phyloP scores from a whole-genome alignment of 2,113 vertebrate species.

The Agapornis roseicollis region DNA sequence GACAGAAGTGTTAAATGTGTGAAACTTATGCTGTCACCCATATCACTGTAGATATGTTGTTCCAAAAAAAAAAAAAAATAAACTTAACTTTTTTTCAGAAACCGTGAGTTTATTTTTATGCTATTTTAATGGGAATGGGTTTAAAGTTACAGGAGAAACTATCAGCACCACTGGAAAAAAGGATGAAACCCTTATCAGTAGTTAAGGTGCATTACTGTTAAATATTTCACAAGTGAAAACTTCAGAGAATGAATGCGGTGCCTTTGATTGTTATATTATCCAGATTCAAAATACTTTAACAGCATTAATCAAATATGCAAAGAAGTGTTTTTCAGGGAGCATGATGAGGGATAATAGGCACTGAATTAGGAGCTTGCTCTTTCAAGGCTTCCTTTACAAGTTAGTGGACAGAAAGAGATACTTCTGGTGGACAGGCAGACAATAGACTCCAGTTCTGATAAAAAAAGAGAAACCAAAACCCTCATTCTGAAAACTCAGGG shows the following conservation, averaged over 20 bases:
- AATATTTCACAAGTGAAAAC: background rate
- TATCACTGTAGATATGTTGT: conserved; percentile 70
- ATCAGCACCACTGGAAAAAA: background rate
- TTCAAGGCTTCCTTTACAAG: background rate
- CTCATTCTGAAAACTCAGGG: background rate
- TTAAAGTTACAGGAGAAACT: background rate
- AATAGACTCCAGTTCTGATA: background rate
- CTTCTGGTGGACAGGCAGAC: too few relatives aligned
- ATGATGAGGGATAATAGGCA: background rate
- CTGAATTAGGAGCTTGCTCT: background rate
- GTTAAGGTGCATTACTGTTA: background rate
- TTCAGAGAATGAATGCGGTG: background rate
- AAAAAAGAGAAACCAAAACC: background rate
- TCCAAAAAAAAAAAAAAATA: conserved; percentile 72
- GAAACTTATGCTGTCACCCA: conserved; percentile 33
- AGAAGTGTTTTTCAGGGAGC: background rate
- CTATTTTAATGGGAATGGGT: background rate
- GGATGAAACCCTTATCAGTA: background rate
- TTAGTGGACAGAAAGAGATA: background rate
- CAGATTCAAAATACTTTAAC: background rate
- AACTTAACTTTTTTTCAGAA: conserved; percentile 70
- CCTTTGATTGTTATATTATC: background rate
- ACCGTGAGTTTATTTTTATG: background rate
- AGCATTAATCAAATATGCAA: background rate
- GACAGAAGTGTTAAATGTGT: conserved; percentile 42